Conservation (phyloP, 1,140 invertebrate species). For the Pogonomyrmex barbatus region DNA sequence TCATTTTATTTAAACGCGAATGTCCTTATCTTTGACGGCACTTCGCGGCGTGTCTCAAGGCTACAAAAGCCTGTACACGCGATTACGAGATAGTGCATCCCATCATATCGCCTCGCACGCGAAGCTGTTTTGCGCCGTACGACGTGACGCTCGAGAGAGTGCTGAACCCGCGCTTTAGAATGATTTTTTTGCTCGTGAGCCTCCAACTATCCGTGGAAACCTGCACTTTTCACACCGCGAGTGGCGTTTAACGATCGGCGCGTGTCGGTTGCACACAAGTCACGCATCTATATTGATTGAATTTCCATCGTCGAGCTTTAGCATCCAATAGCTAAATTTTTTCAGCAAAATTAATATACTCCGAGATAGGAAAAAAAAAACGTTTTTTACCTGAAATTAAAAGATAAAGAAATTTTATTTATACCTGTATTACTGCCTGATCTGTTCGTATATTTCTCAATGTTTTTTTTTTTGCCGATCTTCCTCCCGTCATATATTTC, state of each 20-base stretch:
- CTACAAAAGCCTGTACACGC: constrained; percentile 81
- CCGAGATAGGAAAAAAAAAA: not conserved
- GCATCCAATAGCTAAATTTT: constrained; percentile 26
- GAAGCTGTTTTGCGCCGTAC: constrained; percentile 62
- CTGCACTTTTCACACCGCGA: constrained; percentile 48
- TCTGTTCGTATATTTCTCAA: not conserved
- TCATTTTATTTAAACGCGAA: constrained; percentile 79
- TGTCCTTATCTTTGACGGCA: constrained; percentile 79
- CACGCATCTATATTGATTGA: constrained; percentile 54
- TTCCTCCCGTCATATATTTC: not conserved
- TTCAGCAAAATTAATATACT: constrained; percentile 13
- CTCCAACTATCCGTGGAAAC: constrained; percentile 47
- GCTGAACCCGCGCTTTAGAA: constrained; percentile 43
- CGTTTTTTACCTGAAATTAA: not conserved
- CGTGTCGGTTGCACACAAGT: constrained; percentile 49
- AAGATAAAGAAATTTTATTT: constrained; percentile 18
- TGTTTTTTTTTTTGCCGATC: not conserved
- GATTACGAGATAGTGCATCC: constrained; percentile 83
- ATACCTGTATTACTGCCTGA: not conserved
- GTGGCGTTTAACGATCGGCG: constrained; percentile 54
- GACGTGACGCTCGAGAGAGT: constrained; percentile 32
- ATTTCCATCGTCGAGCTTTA: constrained; percentile 45
- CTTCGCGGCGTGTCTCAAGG: constrained; percentile 54
- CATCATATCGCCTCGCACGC: constrained; percentile 78
- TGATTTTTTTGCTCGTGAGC: constrained; percentile 40